phyloP scores from a whole-genome alignment of 1,140 invertebrate genomes.

The Apis cerana region DNA sequence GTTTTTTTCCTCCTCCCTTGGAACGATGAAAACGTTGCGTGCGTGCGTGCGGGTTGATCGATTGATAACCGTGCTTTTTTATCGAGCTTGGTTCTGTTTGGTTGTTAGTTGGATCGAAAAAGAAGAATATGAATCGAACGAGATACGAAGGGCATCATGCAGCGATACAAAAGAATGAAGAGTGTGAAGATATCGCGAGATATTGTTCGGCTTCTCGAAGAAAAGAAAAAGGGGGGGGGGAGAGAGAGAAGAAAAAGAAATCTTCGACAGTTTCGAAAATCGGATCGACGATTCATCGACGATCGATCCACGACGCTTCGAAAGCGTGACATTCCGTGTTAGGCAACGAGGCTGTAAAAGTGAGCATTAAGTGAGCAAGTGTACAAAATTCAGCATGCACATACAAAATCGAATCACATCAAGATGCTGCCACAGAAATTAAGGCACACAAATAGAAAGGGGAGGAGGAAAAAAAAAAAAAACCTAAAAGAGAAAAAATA shows the following conservation, averaged over 20 bases:
- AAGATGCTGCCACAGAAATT: conserved; percentile 53
- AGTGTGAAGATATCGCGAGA: neutral
- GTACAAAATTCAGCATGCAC: conserved; percentile 61
- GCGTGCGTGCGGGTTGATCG: neutral
- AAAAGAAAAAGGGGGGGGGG: neutral
- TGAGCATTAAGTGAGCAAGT: conserved; percentile 17
- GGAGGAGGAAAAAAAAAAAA: conserved; percentile 1
- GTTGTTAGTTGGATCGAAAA: neutral
- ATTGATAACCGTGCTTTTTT: no score
- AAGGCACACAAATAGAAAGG: neutral
- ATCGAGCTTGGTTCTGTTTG: no score
- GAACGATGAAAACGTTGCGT: neutral
- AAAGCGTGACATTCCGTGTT: conserved; percentile 24
- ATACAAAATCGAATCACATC: conserved; percentile 71
- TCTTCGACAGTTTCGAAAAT: neutral
- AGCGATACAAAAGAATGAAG: neutral
- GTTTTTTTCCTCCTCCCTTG: neutral
- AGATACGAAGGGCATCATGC: neutral
- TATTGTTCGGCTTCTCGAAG: neutral
- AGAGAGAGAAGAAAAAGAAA: conserved; percentile 11
- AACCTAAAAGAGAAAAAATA: neutral
- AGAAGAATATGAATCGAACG: neutral
- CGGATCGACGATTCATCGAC: conserved; percentile 2
- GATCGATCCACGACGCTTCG: neutral
- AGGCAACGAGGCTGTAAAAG: conserved; percentile 29